phyloP scores from a whole-genome alignment of 1,140 invertebrate genomes.

The Vanessa tameamea region DNA sequence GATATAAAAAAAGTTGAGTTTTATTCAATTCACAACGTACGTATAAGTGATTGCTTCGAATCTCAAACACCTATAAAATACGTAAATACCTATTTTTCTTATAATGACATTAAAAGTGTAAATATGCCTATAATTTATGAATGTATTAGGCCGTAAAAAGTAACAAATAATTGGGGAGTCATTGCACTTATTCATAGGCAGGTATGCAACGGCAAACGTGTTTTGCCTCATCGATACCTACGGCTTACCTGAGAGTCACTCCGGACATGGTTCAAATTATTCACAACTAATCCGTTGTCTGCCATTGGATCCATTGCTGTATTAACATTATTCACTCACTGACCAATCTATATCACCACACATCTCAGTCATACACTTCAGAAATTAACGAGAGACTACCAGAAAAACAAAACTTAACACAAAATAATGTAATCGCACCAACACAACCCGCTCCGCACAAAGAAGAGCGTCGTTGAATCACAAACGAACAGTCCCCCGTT shows the following conservation, averaged over 20 bases:
- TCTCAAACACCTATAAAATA: background rate
- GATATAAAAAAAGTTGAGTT: background rate
- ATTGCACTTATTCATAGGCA: conserved; percentile 73
- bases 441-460: conserved; percentile 23
- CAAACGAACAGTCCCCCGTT: conserved; percentile 4
- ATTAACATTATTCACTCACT: conserved; percentile 63
- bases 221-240: conserved; percentile 67
- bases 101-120: background rate
- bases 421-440: conserved; percentile 21
- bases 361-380: conserved; percentile 34
- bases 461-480: conserved; percentile 12
- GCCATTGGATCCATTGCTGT: conserved; percentile 73
- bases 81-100: background rate
- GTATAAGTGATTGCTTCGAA: background rate
- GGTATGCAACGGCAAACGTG: conserved; percentile 70
- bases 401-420: conserved; percentile 24
- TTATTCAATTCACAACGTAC: background rate
- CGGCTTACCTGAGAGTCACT: conserved; percentile 77
- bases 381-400: conserved; percentile 8
- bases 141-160: conserved; percentile 33
- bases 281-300: conserved; percentile 75
- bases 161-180: conserved; percentile 68
- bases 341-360: conserved; percentile 37
- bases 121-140: background rate
- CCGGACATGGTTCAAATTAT: conserved; percentile 78